Evolutionary conservation across 1,140 invertebrate genomes (phyloP).

Genomic region (Panulirus ornatus): DNA sequence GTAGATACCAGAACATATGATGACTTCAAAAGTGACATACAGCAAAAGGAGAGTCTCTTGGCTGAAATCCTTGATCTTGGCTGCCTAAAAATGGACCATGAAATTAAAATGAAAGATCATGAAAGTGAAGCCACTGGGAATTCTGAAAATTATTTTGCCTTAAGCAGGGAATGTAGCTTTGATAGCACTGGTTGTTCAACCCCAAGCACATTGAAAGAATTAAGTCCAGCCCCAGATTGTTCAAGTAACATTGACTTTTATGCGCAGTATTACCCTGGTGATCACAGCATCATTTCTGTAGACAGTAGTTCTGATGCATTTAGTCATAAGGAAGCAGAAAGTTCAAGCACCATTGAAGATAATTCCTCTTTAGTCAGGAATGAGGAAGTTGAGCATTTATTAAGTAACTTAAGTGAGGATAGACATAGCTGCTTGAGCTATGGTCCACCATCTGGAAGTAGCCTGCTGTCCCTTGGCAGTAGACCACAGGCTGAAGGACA

Average conservation of each 20-base stretch:
- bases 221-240: conserved; percentile 2
- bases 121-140: background rate
- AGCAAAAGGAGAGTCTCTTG: conserved; percentile 65
- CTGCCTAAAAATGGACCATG: conserved; percentile 62
- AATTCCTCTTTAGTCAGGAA: background rate
- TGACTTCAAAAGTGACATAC: conserved; percentile 60
- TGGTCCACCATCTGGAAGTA: conserved; percentile 68
- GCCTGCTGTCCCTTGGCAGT: conserved; percentile 38
- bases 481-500: conserved; percentile 22
- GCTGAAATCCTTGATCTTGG: conserved; percentile 60
- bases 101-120: background rate
- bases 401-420: conserved; percentile 57
- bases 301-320: background rate
- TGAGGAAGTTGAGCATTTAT: conserved; percentile 42
- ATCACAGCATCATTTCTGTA: conserved; percentile 30
- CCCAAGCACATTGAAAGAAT: conserved; percentile 57
- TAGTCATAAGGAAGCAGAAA: background rate
- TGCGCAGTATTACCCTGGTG: background rate
- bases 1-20: conserved; percentile 59
- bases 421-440: conserved; percentile 56
- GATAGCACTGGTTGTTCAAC: conserved; percentile 42
- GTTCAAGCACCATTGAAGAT: background rate
- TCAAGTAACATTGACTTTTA: conserved; percentile 29
- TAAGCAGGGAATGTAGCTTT: conserved; percentile 23
- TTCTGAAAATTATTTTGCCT: background rate